Evolutionary conservation across 2,797 vertebrate genomes (phyloP).

Genomic region (Characodon lateralis): DNA sequence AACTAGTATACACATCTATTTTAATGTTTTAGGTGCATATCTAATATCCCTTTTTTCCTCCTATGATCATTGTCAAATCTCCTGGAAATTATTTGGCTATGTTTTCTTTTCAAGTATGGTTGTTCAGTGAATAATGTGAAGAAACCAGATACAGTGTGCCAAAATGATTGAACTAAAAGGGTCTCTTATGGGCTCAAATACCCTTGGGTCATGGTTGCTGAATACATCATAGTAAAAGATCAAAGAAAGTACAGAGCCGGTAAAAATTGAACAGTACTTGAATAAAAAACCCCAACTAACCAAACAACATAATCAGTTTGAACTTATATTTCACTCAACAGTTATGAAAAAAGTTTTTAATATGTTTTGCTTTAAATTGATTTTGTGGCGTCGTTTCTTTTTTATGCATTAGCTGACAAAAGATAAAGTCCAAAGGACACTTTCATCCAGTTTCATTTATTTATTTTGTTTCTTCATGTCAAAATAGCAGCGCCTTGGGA

Average conservation of each 20-base stretch:
- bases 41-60: neutral
- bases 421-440: neutral
- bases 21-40: neutral
- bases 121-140: neutral
- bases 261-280: neutral
- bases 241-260: neutral
- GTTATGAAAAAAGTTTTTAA: neutral
- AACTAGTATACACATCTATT: neutral
- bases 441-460: neutral
- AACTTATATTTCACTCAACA: neutral
- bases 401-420: neutral
- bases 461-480: neutral
- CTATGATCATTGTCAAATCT: neutral
- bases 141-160: neutral
- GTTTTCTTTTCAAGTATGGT: neutral
- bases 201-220: neutral
- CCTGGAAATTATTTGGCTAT: neutral
- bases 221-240: neutral
- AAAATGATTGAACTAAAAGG: neutral
- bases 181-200: neutral
- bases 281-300: neutral
- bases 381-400: neutral
- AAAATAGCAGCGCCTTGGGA: neutral
- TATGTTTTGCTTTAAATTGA: neutral
- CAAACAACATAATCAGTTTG: neutral